Percentiles rank a stretch among this genome's conserved stretches.
These are phyloP conservation scores for Girardinichthys multiradiatus DNA, from an alignment of 2,113 vertebrate species.

Conservation along the genomic window DNA sequence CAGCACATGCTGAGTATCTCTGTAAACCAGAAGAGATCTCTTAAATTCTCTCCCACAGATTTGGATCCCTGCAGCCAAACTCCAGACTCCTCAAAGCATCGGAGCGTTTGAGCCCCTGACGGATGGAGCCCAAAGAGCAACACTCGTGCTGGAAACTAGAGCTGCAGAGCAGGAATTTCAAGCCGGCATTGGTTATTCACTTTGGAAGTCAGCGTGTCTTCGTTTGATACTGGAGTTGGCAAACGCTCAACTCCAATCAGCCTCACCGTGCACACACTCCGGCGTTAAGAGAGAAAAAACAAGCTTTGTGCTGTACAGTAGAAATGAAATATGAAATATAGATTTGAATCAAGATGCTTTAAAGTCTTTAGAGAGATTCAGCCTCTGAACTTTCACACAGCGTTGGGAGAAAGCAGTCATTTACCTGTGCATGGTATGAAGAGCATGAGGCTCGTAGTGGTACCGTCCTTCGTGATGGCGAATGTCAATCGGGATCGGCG, in stretches of 20 bases:
- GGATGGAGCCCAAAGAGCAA: constrained; percentile 20
- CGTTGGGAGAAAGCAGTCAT: no score
- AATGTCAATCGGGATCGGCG: constrained; percentile 94
- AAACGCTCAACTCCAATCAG: constrained; percentile 49
- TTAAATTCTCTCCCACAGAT: background rate
- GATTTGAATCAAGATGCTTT: constrained; percentile 18
- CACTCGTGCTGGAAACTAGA: constrained; percentile 33
- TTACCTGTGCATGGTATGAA: constrained; percentile 92
- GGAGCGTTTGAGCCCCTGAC: constrained; percentile 17
- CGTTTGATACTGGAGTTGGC: constrained; percentile 52
- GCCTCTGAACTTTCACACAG: no score
- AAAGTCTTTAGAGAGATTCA: background rate
- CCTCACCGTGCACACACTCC: background rate
- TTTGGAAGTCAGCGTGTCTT: constrained; percentile 58
- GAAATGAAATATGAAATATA: constrained; percentile 8
- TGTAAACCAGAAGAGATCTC: background rate
- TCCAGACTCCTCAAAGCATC: constrained; percentile 32
- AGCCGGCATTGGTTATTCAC: constrained; percentile 52
- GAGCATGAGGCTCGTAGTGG: constrained; percentile 92
- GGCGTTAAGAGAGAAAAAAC: constrained; percentile 11
- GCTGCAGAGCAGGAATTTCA: constrained; percentile 29
- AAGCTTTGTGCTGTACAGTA: background rate
- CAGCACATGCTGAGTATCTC: no score
- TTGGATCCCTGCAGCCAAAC: constrained; percentile 7
- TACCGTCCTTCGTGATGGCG: constrained; percentile 95